A percentile compares a stretch with the other conserved stretches of the same genome.
phyloP scores from a whole-genome alignment of 2,797 vertebrate species.

The Knipowitschia caucasica region DNA sequence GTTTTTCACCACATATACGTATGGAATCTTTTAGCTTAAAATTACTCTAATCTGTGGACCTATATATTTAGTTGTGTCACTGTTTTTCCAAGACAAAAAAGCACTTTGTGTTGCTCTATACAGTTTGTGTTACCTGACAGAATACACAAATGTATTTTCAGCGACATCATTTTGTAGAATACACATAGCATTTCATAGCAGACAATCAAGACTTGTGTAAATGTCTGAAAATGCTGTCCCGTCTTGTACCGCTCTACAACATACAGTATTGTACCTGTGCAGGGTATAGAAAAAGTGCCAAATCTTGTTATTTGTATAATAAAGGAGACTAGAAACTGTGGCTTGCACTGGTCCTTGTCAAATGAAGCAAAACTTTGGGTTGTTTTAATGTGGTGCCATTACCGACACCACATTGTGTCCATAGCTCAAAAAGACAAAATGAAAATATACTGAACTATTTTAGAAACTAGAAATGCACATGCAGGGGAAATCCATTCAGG shows the following conservation, averaged over 20 bases:
- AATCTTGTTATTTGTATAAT: conserved; percentile 40
- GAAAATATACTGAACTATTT: too few relatives aligned
- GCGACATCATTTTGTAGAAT: not conserved
- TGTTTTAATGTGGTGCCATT: too few relatives aligned
- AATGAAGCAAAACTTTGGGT: too few relatives aligned
- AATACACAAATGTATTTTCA: not conserved
- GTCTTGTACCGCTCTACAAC: conserved; percentile 21
- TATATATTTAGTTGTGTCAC: too few relatives aligned
- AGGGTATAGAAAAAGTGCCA: conserved; percentile 18
- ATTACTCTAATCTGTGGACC: too few relatives aligned
- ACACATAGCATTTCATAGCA: conserved; percentile 6
- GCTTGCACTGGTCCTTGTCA: not conserved
- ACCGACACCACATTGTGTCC: too few relatives aligned
- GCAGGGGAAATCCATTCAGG: too few relatives aligned
- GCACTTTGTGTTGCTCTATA: not conserved
- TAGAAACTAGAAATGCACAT: too few relatives aligned
- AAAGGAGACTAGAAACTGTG: conserved; percentile 46
- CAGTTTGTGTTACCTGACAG: not conserved
- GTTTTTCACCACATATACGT: too few relatives aligned
- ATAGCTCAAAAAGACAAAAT: too few relatives aligned
- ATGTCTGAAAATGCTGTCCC: conserved; percentile 17
- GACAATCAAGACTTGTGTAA: conserved; percentile 56
- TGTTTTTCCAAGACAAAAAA: too few relatives aligned
- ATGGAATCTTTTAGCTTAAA: too few relatives aligned
- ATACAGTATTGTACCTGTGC: conserved; percentile 2